Conservation (phyloP, 2,888 invertebrate species). For the Augochlorella aurata region DNA sequence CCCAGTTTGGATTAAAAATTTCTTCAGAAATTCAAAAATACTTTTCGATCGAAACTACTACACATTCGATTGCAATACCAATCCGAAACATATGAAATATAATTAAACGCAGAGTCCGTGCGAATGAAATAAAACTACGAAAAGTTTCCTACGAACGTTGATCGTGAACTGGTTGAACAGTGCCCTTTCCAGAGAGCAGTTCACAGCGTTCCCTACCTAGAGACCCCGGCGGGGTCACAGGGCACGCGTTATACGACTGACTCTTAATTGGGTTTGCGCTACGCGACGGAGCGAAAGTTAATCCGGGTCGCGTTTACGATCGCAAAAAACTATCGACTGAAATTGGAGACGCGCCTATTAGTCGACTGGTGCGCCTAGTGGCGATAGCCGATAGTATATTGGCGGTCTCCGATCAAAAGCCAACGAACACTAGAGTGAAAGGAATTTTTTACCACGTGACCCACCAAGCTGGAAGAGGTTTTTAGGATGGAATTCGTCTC, state of each 20-base stretch:
- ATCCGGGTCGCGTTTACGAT: conserved; percentile 79
- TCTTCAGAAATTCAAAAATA: neutral
- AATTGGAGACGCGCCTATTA: conserved; percentile 78
- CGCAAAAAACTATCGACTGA: conserved; percentile 80
- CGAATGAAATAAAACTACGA: neutral
- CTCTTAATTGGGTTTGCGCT: conserved; percentile 72
- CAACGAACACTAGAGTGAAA: conserved; percentile 52
- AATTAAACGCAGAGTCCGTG: too few species aligned
- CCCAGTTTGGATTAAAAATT: neutral
- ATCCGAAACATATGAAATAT: too few species aligned
- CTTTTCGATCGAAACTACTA: too few species aligned
- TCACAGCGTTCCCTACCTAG: conserved; percentile 47
- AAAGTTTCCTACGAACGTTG: neutral
- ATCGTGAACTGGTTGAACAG: neutral
- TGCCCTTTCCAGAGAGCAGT: conserved; percentile 17
- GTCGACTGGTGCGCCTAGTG: conserved; percentile 58
- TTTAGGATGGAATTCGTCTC: conserved; percentile 76
- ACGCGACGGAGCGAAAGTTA: conserved; percentile 72
- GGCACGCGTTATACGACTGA: conserved; percentile 66
- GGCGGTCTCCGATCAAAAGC: conserved; percentile 76
- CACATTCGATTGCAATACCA: too few species aligned
- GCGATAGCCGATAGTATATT: conserved; percentile 72
- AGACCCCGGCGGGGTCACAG: conserved; percentile 50
- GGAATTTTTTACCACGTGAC: conserved; percentile 48
- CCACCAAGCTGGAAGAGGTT: conserved; percentile 72